Base-by-base conservation (phyloP, 2,888 invertebrate species). In the Hypsopygia costalis region DNA sequence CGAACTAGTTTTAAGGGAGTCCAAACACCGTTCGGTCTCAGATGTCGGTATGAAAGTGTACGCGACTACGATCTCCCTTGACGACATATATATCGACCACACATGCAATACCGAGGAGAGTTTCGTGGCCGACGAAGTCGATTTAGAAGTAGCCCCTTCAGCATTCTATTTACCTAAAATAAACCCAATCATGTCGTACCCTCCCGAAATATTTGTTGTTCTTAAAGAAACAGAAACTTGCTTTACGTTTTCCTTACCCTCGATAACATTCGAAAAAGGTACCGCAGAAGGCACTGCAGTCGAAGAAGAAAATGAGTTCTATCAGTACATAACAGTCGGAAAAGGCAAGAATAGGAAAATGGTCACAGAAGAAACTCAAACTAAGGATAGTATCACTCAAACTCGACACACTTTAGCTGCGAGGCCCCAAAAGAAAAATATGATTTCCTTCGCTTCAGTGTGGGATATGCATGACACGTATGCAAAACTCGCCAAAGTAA, bases 391-490 rank as follows among this genome's bases (percentile, higher is more conserved):
- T 20, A 78, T 94, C 4, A 85, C 82, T 7, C 95, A 95, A 69
- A 89, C 92, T 0, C 85, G 94, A 8, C 90, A 91, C 42, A 93
- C 93, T 0, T 87, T 92, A 21, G 90, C 92, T 0, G 83, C 86
- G 1, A 78, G 88, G 12, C 87, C 90, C 0, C 75, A 81, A 40
- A 91, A 90, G 41, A 86, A 76, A 38, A 91, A 93, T 57, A 89
- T 89, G 1, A 85, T 86, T 1, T 89, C 92, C 0, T 94, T 93
- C 62, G 94, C 94, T 0, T 94, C 94, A 0, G 88, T 92, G 60
- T 95, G 94, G 91, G 94, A 95, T 54, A 94, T 95, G 92, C 91
- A 92, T 56, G 95, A 95, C 60, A 93, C 93, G 0, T 94, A 92
- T 52, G 81, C 83, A 4, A 77, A 76, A 34, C 57, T 91, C 21